phyloP scores from a whole-genome alignment of 2,888 invertebrate genomes.

The Rhagium mordax region DNA sequence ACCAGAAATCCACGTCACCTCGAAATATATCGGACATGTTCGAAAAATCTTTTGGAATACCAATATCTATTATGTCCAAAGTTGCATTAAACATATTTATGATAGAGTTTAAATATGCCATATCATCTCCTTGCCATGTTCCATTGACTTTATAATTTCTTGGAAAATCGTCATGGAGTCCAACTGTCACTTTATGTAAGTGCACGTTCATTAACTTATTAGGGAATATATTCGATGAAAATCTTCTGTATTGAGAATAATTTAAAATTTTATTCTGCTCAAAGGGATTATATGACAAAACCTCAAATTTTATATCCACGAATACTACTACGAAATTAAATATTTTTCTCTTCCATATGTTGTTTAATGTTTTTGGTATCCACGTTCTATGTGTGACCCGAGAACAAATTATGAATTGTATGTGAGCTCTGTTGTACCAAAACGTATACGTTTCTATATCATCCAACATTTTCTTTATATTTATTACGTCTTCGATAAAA shows the following conservation, averaged over 20 bases:
- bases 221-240: not conserved
- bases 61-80: not conserved
- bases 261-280: not conserved
- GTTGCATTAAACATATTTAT: not conserved
- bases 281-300: not conserved
- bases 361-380: not conserved
- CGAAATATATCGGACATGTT: not conserved
- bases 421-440: not conserved
- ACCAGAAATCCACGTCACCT: not conserved
- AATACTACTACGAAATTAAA: conserved; percentile 4
- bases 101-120: not conserved
- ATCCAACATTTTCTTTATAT: not conserved
- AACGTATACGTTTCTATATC: not conserved
- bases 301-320: not conserved
- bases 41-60: not conserved
- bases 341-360: not conserved
- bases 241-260: not conserved
- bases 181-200: not conserved
- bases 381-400: not conserved
- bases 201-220: not conserved
- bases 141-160: not conserved
- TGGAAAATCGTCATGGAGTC: not conserved
- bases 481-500: not conserved
- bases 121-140: not conserved
- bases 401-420: not conserved